Evolutionary conservation across 23 tunicate genomes (phyloP).

Genomic region (Corella eumyota): DNA sequence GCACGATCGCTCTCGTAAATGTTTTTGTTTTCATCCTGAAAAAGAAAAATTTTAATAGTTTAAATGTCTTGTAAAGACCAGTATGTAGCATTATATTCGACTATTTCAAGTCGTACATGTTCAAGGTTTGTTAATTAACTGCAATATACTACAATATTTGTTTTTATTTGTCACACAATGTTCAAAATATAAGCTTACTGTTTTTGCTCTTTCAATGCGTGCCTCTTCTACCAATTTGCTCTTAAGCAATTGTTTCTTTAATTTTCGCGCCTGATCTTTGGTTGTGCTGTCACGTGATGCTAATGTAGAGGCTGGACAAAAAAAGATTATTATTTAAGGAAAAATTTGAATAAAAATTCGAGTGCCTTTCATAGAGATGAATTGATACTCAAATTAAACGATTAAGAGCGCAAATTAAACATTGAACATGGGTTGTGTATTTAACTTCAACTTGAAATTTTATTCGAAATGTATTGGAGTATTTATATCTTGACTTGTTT

Average conservation of each 20-base stretch:
- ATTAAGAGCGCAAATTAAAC: too few species aligned
- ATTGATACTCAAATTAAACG: too few species aligned
- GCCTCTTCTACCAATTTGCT: too few species aligned
- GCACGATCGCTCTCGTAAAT: conserved; percentile 1
- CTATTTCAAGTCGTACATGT: too few species aligned
- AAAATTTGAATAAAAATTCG: conserved; percentile 1
- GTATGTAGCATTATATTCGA: too few species aligned
- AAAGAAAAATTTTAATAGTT: too few species aligned
- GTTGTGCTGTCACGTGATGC: conserved; percentile 74
- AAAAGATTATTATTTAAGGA: not conserved
- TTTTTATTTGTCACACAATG: not conserved
- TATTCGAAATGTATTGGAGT: not conserved
- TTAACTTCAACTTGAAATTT: not conserved
- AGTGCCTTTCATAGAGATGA: not conserved
- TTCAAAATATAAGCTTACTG: too few species aligned
- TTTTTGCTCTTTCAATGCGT: too few species aligned
- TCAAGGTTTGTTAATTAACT: too few species aligned
- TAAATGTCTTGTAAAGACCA: too few species aligned
- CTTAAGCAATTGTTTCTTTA: conserved; percentile 51
- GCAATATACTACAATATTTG: not conserved
- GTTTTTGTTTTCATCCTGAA: not conserved
- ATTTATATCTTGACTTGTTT: too few species aligned
- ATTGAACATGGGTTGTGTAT: too few species aligned
- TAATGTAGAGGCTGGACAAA: conserved; percentile 37
- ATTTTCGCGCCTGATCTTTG: conserved; percentile 37